Evolutionary conservation across 2,888 invertebrate species (phyloP).

Genomic region (Sericinus montela): DNA sequence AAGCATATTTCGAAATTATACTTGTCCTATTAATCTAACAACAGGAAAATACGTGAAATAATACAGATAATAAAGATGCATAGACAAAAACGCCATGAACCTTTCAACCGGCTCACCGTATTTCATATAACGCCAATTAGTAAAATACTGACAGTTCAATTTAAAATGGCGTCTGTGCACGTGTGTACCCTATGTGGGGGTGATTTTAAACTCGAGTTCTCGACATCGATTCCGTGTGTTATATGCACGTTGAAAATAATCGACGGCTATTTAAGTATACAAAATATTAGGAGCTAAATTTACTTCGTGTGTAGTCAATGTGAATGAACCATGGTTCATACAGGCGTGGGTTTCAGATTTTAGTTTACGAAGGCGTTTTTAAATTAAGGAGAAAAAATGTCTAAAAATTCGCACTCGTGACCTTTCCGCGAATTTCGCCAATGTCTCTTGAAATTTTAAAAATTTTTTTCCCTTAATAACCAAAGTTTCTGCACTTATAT

Average conservation of each 20-base stretch:
- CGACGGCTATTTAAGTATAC: slow-evolving; percentile 3
- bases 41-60: slow-evolving; percentile 8
- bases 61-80: slow-evolving; percentile 17
- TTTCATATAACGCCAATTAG: slow-evolving; percentile 24
- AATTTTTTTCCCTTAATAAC: no score
- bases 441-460: no score
- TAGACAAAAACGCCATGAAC: slow-evolving; percentile 21
- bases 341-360: no score
- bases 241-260: slow-evolving; percentile 4
- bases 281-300: neutral
- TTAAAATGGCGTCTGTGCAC: slow-evolving; percentile 23
- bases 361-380: no score
- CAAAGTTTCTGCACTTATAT: no score
- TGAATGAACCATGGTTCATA: no score
- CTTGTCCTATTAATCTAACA: neutral
- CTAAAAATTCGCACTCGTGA: no score
- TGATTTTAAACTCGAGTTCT: slow-evolving; percentile 4
- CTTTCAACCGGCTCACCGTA: slow-evolving; percentile 23
- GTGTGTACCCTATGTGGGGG: slow-evolving; percentile 23
- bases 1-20: no score
- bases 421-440: no score
- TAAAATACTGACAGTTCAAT: slow-evolving; percentile 22
- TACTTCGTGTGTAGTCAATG: neutral
- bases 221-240: slow-evolving; percentile 7
- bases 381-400: no score